Percentiles rank a stretch among this genome's conserved stretches.
Conservation (phyloP, 2,888 invertebrate genomes). For the Cosmia pyralina region DNA sequence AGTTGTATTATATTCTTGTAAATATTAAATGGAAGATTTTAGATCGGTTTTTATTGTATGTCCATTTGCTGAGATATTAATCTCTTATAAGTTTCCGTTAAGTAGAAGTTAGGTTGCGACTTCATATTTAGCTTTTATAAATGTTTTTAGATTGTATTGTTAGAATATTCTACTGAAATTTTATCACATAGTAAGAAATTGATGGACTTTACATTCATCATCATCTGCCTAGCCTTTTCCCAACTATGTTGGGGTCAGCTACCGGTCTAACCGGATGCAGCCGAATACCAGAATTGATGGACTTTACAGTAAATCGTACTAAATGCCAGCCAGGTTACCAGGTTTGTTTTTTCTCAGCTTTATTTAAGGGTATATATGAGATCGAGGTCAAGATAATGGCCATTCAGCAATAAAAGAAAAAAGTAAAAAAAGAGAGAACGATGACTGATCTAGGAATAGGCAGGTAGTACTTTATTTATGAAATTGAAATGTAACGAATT, state of each 20-base stretch:
- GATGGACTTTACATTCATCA: too few relatives aligned
- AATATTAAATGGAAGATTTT: neutral
- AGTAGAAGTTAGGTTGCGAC: neutral
- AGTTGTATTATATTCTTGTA: neutral
- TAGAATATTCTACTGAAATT: neutral
- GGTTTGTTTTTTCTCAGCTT: neutral
- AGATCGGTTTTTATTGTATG: neutral
- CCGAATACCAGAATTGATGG: neutral
- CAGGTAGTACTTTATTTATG: neutral
- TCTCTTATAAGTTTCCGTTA: conserved; percentile 2
- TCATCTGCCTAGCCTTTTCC: neutral
- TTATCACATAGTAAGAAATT: neutral
- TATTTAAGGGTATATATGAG: neutral
- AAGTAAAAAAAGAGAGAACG: neutral
- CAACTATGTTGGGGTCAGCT: neutral
- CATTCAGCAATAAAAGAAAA: too few relatives aligned
- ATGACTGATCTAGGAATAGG: conserved; percentile 28
- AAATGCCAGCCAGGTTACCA: neutral
- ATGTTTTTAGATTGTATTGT: neutral
- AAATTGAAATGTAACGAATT: conserved; percentile 9
- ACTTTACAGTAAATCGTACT: neutral
- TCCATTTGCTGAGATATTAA: conserved; percentile 1
- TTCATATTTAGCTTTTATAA: neutral
- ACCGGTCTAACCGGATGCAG: neutral
- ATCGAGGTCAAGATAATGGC: too few relatives aligned